These are phyloP conservation scores for Acropora yongei DNA, from an alignment of 64 coral and sea anemone genomes.

Conservation along the genomic window DNA sequence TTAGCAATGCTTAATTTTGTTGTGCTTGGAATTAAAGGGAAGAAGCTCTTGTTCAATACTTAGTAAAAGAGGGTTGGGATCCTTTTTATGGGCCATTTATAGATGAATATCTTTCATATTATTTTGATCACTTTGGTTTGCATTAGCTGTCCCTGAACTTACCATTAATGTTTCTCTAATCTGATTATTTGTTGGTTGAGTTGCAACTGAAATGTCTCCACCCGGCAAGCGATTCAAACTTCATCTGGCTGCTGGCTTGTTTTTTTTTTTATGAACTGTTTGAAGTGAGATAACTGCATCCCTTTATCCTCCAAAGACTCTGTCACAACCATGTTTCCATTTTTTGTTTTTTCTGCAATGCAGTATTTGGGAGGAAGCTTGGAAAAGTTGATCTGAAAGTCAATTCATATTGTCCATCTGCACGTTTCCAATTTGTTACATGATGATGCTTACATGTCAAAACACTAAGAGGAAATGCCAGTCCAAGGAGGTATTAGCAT, in stretches of 20 bases:
- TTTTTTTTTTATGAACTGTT: background rate
- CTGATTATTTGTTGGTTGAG: background rate
- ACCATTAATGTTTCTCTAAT: slow-evolving; percentile 4
- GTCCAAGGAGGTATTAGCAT: background rate
- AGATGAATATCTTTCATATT: slow-evolving; percentile 11
- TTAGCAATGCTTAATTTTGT: background rate
- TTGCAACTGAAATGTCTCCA: slow-evolving; percentile 28
- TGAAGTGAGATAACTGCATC: background rate
- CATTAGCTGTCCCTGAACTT: slow-evolving; percentile 4
- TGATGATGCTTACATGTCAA: background rate
- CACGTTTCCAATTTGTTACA: background rate
- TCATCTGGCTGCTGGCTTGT: slow-evolving; percentile 18
- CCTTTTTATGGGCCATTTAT: background rate
- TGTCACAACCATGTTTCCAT: too few species aligned
- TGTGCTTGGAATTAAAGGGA: background rate
- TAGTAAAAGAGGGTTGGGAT: slow-evolving; percentile 1
- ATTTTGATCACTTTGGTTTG: background rate
- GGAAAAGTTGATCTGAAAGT: slow-evolving; percentile 37
- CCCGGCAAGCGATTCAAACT: background rate
- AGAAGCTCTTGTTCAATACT: background rate
- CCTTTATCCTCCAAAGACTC: too few species aligned
- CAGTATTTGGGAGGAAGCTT: slow-evolving; percentile 3
- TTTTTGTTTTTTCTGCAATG: background rate
- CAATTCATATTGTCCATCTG: background rate
- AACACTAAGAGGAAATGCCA: background rate